phyloP scores from a whole-genome alignment of 2,888 invertebrate genomes.

The Odontomyia ornata region DNA sequence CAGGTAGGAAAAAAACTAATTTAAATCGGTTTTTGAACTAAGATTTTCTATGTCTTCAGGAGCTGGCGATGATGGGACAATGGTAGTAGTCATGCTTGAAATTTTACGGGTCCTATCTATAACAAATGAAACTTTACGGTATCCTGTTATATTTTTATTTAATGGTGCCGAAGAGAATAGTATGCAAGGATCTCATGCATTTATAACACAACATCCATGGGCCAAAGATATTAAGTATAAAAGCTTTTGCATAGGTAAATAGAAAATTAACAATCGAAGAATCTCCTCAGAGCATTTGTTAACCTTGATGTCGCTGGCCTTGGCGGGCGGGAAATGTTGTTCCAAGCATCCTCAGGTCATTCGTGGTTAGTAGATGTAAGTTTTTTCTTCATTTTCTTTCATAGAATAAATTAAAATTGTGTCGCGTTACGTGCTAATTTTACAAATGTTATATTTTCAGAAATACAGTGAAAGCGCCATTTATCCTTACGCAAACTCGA shows the following conservation, averaged over 20 bases:
- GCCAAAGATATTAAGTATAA: conserved; percentile 71
- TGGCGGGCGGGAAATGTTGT: conserved; percentile 89
- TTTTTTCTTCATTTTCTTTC: neutral
- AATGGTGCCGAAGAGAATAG: conserved; percentile 76
- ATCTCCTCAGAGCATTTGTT: conserved; percentile 72
- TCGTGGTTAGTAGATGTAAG: conserved; percentile 71
- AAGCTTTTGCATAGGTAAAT: neutral
- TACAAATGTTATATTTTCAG: too few relatives aligned
- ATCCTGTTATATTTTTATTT: conserved; percentile 72
- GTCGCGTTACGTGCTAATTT: neutral
- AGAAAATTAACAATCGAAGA: neutral
- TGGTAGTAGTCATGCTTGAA: conserved; percentile 73
- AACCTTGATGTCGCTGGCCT: conserved; percentile 94
- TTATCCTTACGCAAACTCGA: conserved; percentile 70
- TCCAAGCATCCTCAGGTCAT: conserved; percentile 84
- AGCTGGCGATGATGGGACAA: conserved; percentile 72
- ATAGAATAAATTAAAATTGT: neutral
- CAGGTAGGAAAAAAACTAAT: too few relatives aligned
- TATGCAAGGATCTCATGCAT: conserved; percentile 75
- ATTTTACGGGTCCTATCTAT: conserved; percentile 65
- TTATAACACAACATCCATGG: conserved; percentile 82
- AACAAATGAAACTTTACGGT: conserved; percentile 62
- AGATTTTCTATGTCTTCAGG: too few relatives aligned
- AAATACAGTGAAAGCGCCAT: conserved; percentile 66
- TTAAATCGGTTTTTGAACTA: too few relatives aligned